These are phyloP conservation scores for Mus musculus DNA, from an alignment of 2,113 vertebrate species.

Conservation along the genomic window DNA sequence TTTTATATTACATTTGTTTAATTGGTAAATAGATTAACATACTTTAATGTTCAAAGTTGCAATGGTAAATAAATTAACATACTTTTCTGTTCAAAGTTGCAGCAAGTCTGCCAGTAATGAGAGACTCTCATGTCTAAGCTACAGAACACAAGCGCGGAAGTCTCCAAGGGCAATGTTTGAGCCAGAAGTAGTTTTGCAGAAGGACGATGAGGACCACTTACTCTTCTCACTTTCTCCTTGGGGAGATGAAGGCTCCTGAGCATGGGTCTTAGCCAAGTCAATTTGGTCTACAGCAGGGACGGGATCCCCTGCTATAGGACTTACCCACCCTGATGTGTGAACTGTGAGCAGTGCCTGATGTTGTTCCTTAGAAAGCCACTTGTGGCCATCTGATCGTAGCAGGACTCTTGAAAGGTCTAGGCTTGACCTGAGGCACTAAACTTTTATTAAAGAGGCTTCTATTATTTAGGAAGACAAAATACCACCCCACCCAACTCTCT, in stretches of 20 bases:
- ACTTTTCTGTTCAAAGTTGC: constrained; percentile 10
- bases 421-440: neutral
- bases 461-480: neutral
- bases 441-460: constrained; percentile 6
- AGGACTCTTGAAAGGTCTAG: neutral
- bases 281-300: neutral
- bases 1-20: neutral
- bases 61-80: neutral
- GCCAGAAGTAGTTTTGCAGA: neutral
- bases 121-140: constrained; percentile 41
- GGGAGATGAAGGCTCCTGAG: neutral
- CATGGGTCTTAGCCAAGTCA: neutral
- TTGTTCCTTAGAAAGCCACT: neutral
- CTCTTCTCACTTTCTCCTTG: neutral
- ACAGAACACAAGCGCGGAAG: neutral
- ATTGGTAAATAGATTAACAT: neutral
- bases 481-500: neutral
- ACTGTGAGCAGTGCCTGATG: neutral
- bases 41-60: constrained; percentile 14
- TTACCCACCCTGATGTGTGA: neutral
- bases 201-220: neutral
- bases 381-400: constrained; percentile 15
- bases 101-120: neutral
- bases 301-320: neutral
- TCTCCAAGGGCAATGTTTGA: neutral